These are phyloP conservation scores for Mythimna lalbum DNA, from an alignment of 2,888 invertebrate genomes.

Conservation along the genomic window DNA sequence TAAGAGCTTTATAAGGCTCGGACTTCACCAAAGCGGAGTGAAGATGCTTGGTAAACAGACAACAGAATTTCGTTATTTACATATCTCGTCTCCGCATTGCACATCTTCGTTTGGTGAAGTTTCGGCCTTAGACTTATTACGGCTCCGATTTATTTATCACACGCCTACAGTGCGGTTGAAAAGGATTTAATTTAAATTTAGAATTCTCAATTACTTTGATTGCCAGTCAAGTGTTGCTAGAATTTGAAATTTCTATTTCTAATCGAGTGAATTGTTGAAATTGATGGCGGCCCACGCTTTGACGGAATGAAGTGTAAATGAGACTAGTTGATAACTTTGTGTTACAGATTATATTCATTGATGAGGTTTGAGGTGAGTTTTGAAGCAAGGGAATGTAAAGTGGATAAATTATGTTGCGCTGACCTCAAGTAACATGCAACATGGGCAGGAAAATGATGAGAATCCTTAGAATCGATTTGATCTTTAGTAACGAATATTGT, in stretches of 20 bases:
- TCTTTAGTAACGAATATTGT: neutral
- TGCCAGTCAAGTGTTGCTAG: constrained; percentile 57
- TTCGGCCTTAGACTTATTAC: constrained; percentile 1
- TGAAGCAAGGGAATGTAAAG: neutral
- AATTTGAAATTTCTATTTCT: constrained; percentile 36
- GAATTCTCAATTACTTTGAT: constrained; percentile 65
- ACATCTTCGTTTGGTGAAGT: too few species aligned
- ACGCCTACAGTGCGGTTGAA: constrained; percentile 52
- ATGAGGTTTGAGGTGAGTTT: neutral
- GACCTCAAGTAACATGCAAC: neutral
- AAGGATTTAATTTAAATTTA: constrained; percentile 66
- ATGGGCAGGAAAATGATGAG: neutral
- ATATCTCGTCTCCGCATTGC: too few species aligned
- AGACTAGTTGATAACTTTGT: neutral
- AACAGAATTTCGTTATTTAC: too few species aligned
- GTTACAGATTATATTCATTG: neutral
- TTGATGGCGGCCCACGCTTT: constrained; percentile 16
- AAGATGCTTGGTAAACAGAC: too few species aligned
- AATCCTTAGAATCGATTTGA: neutral
- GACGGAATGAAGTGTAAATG: constrained; percentile 18
- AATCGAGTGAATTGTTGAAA: constrained; percentile 26
- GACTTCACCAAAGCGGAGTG: too few species aligned
- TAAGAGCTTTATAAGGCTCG: neutral
- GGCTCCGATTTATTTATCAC: constrained; percentile 65
- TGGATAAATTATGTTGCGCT: neutral